phyloP scores from a whole-genome alignment of 2,113 vertebrate genomes.

The Perca schrenkii region DNA sequence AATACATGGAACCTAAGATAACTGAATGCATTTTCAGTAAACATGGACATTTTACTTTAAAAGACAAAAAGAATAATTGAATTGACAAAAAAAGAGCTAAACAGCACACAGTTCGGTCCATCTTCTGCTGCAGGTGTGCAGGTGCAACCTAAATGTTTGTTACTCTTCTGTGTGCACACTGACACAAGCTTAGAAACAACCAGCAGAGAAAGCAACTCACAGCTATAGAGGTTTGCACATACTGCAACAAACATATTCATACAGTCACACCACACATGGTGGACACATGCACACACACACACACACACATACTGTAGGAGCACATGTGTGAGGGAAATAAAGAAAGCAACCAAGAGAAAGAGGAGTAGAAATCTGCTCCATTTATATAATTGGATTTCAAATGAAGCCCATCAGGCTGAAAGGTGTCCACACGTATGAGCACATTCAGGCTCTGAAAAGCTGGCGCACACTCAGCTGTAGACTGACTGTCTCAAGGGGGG shows the following conservation, averaged over 20 bases:
- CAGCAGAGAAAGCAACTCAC: conserved; percentile 20
- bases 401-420: conserved; percentile 41
- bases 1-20: background rate
- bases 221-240: conserved; percentile 13
- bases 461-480: conserved; percentile 29
- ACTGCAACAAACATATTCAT: conserved; percentile 41
- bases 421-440: conserved; percentile 41
- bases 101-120: background rate
- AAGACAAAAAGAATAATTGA: background rate
- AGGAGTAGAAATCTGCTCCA: conserved; percentile 43
- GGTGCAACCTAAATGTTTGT: background rate
- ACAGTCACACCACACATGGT: conserved; percentile 57
- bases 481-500: conserved; percentile 8
- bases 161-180: background rate
- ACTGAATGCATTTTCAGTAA: background rate
- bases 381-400: conserved; percentile 56
- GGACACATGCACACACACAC: conserved; percentile 50
- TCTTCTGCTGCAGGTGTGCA: conserved; percentile 4
- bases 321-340: conserved; percentile 5
- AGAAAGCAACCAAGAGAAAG: conserved; percentile 12
- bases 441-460: conserved; percentile 41
- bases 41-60: background rate
- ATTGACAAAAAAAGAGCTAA: background rate
- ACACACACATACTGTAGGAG: background rate
- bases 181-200: background rate